Conservation (phyloP, 2,797 vertebrate genomes). For the Aselliscus stoliczkanus region DNA sequence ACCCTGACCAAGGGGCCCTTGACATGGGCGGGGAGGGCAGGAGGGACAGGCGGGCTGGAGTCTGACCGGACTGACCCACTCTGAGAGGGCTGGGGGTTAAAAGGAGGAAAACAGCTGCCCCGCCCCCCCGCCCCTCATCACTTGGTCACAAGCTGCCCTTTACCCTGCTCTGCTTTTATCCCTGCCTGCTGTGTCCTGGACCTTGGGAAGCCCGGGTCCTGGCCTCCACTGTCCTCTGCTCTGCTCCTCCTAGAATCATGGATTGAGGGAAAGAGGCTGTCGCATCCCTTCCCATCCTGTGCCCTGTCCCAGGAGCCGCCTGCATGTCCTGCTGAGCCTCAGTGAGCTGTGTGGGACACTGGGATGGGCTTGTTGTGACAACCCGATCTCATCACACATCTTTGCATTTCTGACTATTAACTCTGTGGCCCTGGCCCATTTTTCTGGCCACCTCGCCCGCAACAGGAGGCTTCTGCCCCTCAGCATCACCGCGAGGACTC, state of each 20-base stretch:
- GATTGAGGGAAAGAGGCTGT: background rate
- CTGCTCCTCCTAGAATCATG: background rate
- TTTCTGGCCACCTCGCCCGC: background rate
- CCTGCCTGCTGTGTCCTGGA: accelerated
- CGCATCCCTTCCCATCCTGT: background rate
- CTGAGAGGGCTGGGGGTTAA: too few species aligned
- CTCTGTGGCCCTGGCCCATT: accelerated
- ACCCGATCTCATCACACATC: accelerated
- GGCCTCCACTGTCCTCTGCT: background rate
- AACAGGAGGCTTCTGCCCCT: background rate
- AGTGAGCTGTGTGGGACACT: accelerated
- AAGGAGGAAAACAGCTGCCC: too few species aligned
- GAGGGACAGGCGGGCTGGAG: accelerated
- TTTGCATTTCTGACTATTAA: background rate
- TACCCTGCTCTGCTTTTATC: background rate
- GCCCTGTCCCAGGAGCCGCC: accelerated
- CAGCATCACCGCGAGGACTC: background rate
- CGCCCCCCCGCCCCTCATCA: accelerated
- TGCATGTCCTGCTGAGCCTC: background rate
- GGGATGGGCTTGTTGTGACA: background rate
- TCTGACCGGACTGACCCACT: background rate
- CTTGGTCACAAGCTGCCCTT: too few species aligned
- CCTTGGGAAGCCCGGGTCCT: background rate
- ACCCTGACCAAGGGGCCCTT: background rate
- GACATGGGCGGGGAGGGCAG: background rate